A percentile compares a stretch with the other conserved stretches of the same genome.
phyloP scores from a whole-genome alignment of 1,140 invertebrate genomes.

The Lycorma delicatula region DNA sequence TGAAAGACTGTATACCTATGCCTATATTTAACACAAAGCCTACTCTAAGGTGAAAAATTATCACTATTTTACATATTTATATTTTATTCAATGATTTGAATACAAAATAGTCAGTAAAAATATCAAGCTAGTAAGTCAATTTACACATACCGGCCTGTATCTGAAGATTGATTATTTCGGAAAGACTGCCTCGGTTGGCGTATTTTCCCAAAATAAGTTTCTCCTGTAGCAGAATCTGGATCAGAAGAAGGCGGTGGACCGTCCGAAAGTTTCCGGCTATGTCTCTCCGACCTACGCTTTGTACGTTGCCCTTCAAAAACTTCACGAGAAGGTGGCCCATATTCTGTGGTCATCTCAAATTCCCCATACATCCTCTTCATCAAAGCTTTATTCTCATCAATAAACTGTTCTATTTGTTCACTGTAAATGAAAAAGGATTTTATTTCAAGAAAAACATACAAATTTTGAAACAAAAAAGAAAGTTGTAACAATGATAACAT shows the following conservation, averaged over 20 bases:
- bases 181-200: slow-evolving; percentile 46
- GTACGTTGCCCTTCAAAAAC: slow-evolving; percentile 23
- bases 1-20: no score
- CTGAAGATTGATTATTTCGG: slow-evolving; percentile 43
- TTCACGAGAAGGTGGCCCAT: slow-evolving; percentile 42
- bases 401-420: slow-evolving; percentile 80
- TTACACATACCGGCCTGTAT: slow-evolving; percentile 50
- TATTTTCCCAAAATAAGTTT: slow-evolving; percentile 45
- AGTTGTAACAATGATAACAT: no score
- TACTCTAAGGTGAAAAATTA: no score
- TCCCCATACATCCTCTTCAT: slow-evolving; percentile 89
- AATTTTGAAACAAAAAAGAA: no score
- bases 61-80: no score
- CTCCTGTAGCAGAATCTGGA: slow-evolving; percentile 27
- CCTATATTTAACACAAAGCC: no score
- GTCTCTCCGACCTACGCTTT: slow-evolving; percentile 5
- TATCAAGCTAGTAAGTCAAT: no score
- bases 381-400: slow-evolving; percentile 87
- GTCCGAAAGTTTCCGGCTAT: not conserved
- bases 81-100: no score
- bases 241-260: slow-evolving; percentile 3
- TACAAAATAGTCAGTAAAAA: no score
- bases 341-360: slow-evolving; percentile 54
- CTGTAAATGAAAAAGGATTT: no score
- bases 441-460: no score